phyloP scores from a whole-genome alignment of 2,113 vertebrate species.

The Macquaria ambigua region DNA sequence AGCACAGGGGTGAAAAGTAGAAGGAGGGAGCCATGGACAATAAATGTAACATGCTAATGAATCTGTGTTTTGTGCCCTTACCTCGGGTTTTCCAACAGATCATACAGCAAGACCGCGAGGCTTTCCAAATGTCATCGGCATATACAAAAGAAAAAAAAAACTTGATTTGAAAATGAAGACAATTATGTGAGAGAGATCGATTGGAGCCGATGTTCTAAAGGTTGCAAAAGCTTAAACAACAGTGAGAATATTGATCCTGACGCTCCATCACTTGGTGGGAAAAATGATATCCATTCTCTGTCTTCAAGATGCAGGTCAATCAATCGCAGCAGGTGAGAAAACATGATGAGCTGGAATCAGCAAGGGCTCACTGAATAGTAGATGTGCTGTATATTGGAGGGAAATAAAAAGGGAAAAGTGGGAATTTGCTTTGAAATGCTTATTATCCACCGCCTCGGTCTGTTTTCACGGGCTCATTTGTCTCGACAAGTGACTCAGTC shows the following conservation, averaged over 20 bases:
- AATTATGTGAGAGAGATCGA: slow-evolving; percentile 83
- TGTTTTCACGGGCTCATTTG: slow-evolving; percentile 68
- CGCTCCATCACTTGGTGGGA: slow-evolving; percentile 78
- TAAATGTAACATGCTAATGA: slow-evolving; percentile 66
- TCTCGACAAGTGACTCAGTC: slow-evolving; percentile 73
- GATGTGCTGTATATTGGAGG: slow-evolving; percentile 43
- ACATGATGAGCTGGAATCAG: slow-evolving; percentile 58
- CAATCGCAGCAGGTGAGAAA: slow-evolving; percentile 72
- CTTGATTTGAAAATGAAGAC: slow-evolving; percentile 77
- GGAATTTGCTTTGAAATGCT: slow-evolving; percentile 71
- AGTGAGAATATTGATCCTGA: slow-evolving; percentile 83
- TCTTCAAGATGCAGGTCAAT: slow-evolving; percentile 79
- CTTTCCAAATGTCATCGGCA: slow-evolving; percentile 78
- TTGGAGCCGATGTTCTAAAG: slow-evolving; percentile 82
- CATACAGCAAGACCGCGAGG: slow-evolving; percentile 42
- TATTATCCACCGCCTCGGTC: slow-evolving; percentile 56
- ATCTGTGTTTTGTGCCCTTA: slow-evolving; percentile 61
- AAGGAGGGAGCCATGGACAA: slow-evolving; percentile 49
- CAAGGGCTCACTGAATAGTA: slow-evolving; percentile 58
- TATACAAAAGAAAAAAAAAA: slow-evolving; percentile 40
- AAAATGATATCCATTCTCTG: slow-evolving; percentile 77
- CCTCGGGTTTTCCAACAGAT: slow-evolving; percentile 32
- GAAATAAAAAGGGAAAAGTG: slow-evolving; percentile 56
- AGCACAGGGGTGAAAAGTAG: slow-evolving; percentile 41
- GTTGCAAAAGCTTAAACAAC: slow-evolving; percentile 84